Evolutionary conservation across 2,113 vertebrate species (phyloP).

Genomic region (Geococcyx californianus): DNA sequence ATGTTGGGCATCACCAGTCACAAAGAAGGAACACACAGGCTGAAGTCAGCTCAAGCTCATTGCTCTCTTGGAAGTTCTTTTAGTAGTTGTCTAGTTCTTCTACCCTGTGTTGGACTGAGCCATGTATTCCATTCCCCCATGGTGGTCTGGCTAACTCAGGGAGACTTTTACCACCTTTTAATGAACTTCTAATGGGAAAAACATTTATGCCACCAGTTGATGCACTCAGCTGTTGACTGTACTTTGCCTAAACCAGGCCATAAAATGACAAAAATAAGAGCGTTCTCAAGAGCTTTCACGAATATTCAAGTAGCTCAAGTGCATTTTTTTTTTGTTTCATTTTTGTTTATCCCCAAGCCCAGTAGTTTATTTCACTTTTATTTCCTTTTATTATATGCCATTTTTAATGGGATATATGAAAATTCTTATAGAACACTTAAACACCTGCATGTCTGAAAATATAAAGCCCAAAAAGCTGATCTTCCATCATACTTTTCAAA

Average conservation of each 20-base stretch:
- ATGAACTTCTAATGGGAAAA: background rate
- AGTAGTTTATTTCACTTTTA: background rate
- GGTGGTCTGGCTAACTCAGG: background rate
- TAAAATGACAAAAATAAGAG: too few relatives aligned
- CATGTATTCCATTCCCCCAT: background rate
- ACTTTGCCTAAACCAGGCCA: background rate
- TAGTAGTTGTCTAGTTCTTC: background rate
- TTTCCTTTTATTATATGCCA: background rate
- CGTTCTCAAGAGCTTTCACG: background rate
- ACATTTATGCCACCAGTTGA: background rate
- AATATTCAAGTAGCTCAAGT: background rate
- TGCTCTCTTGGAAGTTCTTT: background rate
- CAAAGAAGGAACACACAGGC: background rate
- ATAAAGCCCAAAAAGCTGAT: background rate
- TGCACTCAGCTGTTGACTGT: background rate
- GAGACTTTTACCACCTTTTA: background rate
- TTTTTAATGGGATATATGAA: background rate
- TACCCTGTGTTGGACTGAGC: background rate
- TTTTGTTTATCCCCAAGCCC: background rate
- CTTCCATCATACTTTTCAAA: background rate
- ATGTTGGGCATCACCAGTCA: rapidly evolving
- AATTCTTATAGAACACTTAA: background rate
- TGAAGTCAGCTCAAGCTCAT: background rate
- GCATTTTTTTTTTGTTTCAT: background rate
- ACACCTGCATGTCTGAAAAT: background rate